These are phyloP conservation scores for Ischnura elegans DNA, from an alignment of 2,888 invertebrate species.

Conservation along the genomic window DNA sequence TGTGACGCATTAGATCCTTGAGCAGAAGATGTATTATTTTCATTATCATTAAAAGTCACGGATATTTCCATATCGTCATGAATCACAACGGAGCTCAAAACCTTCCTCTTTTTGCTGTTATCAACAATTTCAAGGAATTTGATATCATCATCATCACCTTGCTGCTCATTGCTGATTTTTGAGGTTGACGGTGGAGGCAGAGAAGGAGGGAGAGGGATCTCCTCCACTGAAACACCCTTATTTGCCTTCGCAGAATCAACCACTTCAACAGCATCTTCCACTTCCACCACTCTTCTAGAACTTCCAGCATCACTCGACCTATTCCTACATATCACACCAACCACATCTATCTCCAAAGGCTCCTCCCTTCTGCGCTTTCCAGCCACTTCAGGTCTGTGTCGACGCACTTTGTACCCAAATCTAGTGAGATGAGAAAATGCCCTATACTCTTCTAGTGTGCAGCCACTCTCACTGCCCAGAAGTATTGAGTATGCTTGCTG, in stretches of 20 bases:
- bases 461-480: slow-evolving; percentile 75
- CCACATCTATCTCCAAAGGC: slow-evolving; percentile 40
- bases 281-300: neutral
- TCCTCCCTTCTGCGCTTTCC: neutral
- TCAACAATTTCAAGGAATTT: slow-evolving; percentile 63
- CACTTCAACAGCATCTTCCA: neutral
- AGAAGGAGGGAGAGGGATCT: neutral
- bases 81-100: slow-evolving; percentile 9
- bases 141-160: slow-evolving; percentile 42
- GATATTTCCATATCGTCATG: slow-evolving; percentile 38
- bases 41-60: neutral
- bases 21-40: neutral
- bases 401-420: slow-evolving; percentile 81
- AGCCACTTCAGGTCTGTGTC: slow-evolving; percentile 75
- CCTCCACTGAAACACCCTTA: neutral
- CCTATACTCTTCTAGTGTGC: slow-evolving; percentile 80
- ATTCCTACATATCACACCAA: slow-evolving; percentile 41
- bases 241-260: neutral
- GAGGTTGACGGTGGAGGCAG: neutral
- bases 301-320: neutral
- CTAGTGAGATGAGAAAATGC: slow-evolving; percentile 82
- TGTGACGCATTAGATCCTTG: neutral
- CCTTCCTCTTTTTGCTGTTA: slow-evolving; percentile 43
- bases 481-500: slow-evolving; percentile 84
- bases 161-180: neutral